Conservation (phyloP, 2,797 vertebrate genomes). For the Dicrostonyx torquatus region DNA sequence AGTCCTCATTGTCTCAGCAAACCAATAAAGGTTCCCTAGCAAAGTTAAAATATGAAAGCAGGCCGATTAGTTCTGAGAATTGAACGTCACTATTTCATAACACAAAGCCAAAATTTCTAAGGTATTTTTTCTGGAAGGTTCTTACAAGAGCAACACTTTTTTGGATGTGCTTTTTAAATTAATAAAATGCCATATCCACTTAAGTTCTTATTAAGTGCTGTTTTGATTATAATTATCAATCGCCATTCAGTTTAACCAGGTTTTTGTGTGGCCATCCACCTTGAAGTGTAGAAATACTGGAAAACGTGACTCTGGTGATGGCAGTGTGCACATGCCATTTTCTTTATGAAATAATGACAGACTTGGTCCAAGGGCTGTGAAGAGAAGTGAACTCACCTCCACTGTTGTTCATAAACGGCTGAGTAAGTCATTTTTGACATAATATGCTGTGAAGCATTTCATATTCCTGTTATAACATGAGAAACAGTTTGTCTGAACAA, state of each 20-base stretch:
- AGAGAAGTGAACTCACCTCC: slow-evolving; percentile 1
- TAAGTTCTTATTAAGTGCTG: not conserved
- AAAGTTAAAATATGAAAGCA: slow-evolving; percentile 31
- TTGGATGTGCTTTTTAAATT: not conserved
- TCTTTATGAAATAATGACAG: not conserved
- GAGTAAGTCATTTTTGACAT: slow-evolving; percentile 50
- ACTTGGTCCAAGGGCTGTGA: not conserved
- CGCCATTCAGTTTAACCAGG: not conserved
- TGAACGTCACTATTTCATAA: slow-evolving; percentile 18
- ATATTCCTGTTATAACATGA: slow-evolving; percentile 52
- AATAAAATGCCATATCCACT: not conserved
- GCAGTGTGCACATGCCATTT: not conserved
- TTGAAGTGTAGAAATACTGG: not conserved
- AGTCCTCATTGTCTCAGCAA: slow-evolving; percentile 30
- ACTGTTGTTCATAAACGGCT: slow-evolving; percentile 34
- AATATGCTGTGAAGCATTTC: slow-evolving; percentile 41
- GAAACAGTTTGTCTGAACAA: slow-evolving; percentile 53
- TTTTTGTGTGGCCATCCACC: not conserved
- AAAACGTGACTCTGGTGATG: not conserved
- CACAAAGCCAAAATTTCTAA: slow-evolving; percentile 12
- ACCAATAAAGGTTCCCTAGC: not conserved
- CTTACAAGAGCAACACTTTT: not conserved
- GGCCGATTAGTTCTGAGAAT: not conserved
- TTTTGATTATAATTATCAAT: not conserved
- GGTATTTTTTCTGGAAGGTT: slow-evolving; percentile 40